phyloP scores from a whole-genome alignment of 2,797 vertebrate genomes.

The Paedocypris micromegethes region DNA sequence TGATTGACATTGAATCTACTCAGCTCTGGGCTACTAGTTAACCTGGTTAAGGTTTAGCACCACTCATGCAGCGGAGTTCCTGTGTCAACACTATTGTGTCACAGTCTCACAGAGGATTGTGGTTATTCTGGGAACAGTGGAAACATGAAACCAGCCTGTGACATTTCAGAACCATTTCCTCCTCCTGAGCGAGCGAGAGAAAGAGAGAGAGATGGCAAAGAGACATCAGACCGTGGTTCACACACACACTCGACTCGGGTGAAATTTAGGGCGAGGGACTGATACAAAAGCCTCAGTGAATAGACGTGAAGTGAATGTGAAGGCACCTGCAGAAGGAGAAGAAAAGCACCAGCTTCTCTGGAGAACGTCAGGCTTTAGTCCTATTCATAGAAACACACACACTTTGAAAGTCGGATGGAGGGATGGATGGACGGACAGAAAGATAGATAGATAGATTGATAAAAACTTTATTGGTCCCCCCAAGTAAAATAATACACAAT shows the following conservation, averaged over 20 bases:
- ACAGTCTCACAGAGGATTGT: not conserved
- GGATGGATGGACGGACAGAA: too few species aligned
- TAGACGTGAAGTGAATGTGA: not conserved
- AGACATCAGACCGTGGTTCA: not conserved
- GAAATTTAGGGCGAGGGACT: not conserved
- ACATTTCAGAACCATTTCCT: conserved; percentile 40
- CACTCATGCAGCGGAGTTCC: not conserved
- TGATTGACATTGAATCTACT: not conserved
- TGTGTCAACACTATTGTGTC: conserved; percentile 25
- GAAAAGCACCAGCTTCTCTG: too few species aligned
- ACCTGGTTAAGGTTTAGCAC: too few species aligned
- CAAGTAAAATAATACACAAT: too few species aligned
- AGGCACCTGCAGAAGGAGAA: too few species aligned
- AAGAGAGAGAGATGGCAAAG: not conserved
- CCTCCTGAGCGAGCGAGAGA: not conserved
- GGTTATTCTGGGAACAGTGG: conserved; percentile 15
- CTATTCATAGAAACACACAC: too few species aligned
- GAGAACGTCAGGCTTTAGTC: too few species aligned
- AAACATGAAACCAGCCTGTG: conserved; percentile 39
- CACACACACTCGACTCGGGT: not conserved
- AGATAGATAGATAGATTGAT: too few species aligned
- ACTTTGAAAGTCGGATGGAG: too few species aligned
- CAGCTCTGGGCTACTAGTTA: too few species aligned
- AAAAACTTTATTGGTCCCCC: too few species aligned
- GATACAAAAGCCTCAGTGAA: conserved; percentile 8